A percentile compares a stretch with the other conserved stretches of the same genome.
Evolutionary conservation across 2,113 vertebrate genomes (phyloP).

Genomic region (Tetrao urogallus): DNA sequence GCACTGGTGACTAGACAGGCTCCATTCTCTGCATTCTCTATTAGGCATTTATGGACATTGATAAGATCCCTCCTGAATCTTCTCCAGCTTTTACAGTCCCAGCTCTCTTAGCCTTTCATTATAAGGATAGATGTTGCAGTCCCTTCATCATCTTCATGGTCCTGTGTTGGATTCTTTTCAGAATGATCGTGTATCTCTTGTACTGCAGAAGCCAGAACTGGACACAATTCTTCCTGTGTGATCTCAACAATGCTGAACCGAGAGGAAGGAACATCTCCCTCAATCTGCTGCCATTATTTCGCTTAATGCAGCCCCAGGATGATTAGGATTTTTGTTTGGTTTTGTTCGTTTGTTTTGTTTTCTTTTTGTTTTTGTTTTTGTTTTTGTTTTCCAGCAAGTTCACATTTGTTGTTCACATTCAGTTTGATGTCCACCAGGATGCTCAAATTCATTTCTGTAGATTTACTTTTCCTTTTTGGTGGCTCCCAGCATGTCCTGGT

Average conservation of each 20-base stretch:
- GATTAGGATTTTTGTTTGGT: too few species aligned
- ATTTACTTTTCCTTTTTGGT: background rate
- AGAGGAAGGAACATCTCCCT: background rate
- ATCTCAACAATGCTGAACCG: background rate
- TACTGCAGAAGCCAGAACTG: background rate
- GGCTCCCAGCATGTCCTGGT: background rate
- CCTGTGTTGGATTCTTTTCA: background rate
- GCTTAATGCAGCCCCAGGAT: background rate
- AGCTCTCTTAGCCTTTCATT: background rate
- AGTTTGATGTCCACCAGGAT: background rate
- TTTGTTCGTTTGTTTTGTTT: background rate
- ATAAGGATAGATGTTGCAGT: background rate
- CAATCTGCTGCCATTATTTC: background rate
- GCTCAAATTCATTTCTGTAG: background rate
- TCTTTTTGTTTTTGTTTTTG: too few species aligned
- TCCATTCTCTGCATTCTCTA: background rate
- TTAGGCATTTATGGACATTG: background rate
- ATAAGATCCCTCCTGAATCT: background rate
- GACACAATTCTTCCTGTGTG: background rate
- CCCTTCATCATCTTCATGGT: background rate
- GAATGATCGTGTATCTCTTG: background rate
- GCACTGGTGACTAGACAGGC: background rate
- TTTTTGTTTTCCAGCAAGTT: background rate
- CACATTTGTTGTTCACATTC: background rate
- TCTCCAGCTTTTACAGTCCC: background rate